Evolutionary conservation across 2,797 vertebrate species (phyloP), one percentile per base, ranked within the genome.

Genomic region (Atherinosoma microstoma): DNA sequence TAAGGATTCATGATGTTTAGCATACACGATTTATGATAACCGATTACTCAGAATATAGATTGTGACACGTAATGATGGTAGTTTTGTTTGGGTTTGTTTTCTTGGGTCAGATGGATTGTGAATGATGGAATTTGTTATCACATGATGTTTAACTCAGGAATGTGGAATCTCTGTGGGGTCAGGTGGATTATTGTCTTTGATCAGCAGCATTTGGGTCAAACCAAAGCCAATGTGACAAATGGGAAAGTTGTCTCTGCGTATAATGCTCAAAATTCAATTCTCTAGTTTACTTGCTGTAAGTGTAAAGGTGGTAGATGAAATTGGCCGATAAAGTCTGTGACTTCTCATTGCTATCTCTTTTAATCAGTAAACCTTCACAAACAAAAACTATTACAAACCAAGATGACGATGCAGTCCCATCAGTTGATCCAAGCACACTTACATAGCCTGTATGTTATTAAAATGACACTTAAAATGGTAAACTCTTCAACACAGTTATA

Each of bases 121-220:
- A 88, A 66, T 54, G 79, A 82, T 76, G 76, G 67, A 69, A 73
- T 32, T 75, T 74, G 65, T 81, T 78, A 72, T 92, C 89, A 89
- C 91, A 90, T 92, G 88, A 90, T 16, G 12, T 73, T 73, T 64
- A 87, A 78, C 75, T 4, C n/a, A 77, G 88, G 90, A 92, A 91
- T 92, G 87, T 89, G 67, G 86, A 89, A 87, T 87, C 85, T 93
- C 75, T 81, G 84, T 62, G 76, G 79, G 81, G 86, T 91, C 73
- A 88, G 79, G 70, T 90, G 87, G 91, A 91, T 92, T 91, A 91
- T 89, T 85, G 80, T 87, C 87, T 89, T 92, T 91, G 84, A 89
- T 88, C 69, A 89, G 67, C 64, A 86, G 85, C 72, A 59, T 88
- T 88, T 71, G 62, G 40, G 71, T 59, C 49, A 84, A 87, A 83